Conservation (phyloP, 2,888 invertebrate species). For the Tetanocera ferruginea region DNA sequence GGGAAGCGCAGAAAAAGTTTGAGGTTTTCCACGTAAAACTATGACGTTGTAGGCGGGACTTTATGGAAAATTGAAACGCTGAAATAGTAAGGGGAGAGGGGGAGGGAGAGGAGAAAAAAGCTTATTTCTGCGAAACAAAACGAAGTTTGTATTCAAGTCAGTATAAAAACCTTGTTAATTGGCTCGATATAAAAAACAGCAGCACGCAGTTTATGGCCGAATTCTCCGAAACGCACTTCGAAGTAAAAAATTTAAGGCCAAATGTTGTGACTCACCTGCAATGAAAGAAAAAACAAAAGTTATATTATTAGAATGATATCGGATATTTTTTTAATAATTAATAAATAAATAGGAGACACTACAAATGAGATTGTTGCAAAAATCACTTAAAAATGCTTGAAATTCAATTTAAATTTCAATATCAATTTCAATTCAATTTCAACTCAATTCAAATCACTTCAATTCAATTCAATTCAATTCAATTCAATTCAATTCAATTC, state of each 20-base stretch:
- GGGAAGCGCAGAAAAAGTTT: neutral
- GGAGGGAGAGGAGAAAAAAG: neutral
- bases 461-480: no score
- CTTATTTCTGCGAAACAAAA: neutral
- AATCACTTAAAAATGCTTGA: no score
- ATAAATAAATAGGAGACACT: neutral
- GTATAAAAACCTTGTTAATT: conserved; percentile 16
- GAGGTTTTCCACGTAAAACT: conserved; percentile 8
- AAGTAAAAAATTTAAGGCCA: neutral
- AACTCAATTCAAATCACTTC: no score
- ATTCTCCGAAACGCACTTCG: neutral
- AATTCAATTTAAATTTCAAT: no score
- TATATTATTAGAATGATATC: neutral
- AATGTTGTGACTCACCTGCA: conserved; percentile 35
- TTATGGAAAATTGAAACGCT: conserved; percentile 4
- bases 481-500: neutral
- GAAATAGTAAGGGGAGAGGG: neutral
- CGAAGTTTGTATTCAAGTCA: neutral
- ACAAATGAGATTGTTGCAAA: no score
- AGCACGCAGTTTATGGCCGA: neutral
- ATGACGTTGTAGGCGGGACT: neutral
- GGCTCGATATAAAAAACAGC: neutral
- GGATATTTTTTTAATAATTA: neutral
- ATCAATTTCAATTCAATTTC: no score
- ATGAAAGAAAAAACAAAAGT: conserved; percentile 17